These are phyloP conservation scores for Tamias sibiricus DNA, from an alignment of 2,113 vertebrate species.

Conservation along the genomic window DNA sequence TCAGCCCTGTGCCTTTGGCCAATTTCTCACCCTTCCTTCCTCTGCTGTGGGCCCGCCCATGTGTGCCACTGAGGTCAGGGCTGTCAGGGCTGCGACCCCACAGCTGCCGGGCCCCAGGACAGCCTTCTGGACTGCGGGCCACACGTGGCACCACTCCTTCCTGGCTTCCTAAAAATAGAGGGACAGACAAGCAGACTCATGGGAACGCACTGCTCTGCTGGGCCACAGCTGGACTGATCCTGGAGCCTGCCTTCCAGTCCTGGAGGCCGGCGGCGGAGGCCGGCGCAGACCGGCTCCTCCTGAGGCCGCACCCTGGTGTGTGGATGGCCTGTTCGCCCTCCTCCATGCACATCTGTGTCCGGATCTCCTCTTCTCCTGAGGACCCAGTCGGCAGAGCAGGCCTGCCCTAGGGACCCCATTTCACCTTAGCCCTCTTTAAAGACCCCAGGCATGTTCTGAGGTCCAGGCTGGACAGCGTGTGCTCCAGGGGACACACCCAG, in stretches of 20 bases:
- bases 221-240: no score
- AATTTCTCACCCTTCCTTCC: no score
- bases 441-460: background rate
- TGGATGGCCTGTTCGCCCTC: no score
- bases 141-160: background rate
- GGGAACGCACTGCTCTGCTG: no score
- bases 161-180: background rate
- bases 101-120: background rate
- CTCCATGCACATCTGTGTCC: background rate
- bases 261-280: background rate
- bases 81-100: background rate
- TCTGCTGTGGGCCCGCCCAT: background rate
- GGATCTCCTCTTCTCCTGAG: background rate
- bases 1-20: background rate
- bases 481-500: background rate
- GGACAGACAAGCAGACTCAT: no score
- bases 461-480: background rate
- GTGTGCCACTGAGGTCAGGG: no score
- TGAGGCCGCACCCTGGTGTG: background rate
- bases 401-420: background rate
- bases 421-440: background rate
- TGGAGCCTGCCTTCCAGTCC: background rate
- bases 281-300: background rate
- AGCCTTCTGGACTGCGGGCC: background rate
- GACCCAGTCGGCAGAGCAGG: no score